Conservation (phyloP, 2,888 invertebrate species). For the Baccha elongata region DNA sequence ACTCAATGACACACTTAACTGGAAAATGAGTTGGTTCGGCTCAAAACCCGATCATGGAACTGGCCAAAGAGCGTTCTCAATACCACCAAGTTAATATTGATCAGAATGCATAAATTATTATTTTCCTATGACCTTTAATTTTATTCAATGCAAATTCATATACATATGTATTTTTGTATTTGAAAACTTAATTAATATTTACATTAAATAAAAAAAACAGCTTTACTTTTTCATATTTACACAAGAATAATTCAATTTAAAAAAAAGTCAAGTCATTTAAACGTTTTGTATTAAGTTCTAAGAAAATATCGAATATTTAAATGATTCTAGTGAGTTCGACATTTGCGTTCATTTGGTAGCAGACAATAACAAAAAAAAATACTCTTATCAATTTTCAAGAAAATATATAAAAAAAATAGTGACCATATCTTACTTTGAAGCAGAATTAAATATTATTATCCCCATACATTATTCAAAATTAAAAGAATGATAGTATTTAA, state of each 20-base stretch:
- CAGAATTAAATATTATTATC: slow-evolving; percentile 6
- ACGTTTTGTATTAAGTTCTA: slow-evolving; percentile 32
- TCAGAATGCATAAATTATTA: slow-evolving; percentile 27
- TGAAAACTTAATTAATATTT: slow-evolving; percentile 43
- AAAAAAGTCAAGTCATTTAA: slow-evolving; percentile 32
- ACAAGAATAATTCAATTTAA: slow-evolving; percentile 11
- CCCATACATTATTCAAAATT: slow-evolving; percentile 33
- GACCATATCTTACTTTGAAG: slow-evolving; percentile 41
- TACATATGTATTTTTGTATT: slow-evolving; percentile 9
- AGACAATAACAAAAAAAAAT: slow-evolving; percentile 53
- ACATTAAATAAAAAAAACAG: slow-evolving; percentile 47
- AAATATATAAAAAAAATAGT: slow-evolving; percentile 9
- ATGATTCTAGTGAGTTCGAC: slow-evolving; percentile 39
- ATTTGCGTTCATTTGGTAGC: slow-evolving; percentile 58
- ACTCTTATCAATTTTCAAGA: neutral
- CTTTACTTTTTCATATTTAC: slow-evolving; percentile 62
- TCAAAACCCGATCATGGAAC: slow-evolving; percentile 84
- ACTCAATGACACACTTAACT: slow-evolving; percentile 84
- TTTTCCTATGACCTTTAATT: slow-evolving; percentile 25
- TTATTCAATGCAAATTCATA: too few relatives aligned
- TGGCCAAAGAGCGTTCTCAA: slow-evolving; percentile 84
- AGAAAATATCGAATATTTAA: slow-evolving; percentile 41
- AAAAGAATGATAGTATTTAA: slow-evolving; percentile 54
- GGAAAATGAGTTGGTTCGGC: slow-evolving; percentile 83
- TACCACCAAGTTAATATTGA: slow-evolving; percentile 85